Evolutionary conservation across 2,888 invertebrate genomes (phyloP).

Genomic region (Drosophila phalerata): DNA sequence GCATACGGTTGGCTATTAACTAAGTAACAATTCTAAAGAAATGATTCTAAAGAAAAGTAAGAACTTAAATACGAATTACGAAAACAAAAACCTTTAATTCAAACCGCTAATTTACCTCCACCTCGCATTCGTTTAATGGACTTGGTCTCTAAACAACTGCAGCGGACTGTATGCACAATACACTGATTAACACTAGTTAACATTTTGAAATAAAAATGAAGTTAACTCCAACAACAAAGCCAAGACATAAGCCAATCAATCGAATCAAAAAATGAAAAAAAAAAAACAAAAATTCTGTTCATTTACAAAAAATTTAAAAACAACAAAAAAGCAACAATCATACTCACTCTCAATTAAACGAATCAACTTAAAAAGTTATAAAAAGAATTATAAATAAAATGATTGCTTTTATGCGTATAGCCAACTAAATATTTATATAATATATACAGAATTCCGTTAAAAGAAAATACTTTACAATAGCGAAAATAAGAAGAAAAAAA

Average conservation of each 20-base stretch:
- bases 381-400: slow-evolving; percentile 25
- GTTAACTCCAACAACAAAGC: slow-evolving; percentile 15
- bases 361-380: slow-evolving; percentile 75
- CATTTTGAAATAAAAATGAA: slow-evolving; percentile 1
- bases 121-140: slow-evolving; percentile 38
- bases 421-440: slow-evolving; percentile 41
- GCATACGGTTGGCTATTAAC: slow-evolving; percentile 3
- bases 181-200: slow-evolving; percentile 13
- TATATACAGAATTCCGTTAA: slow-evolving; percentile 40
- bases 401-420: slow-evolving; percentile 35
- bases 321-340: neutral
- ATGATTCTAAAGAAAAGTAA: slow-evolving; percentile 12
- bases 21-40: slow-evolving; percentile 7
- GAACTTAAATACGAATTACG: neutral
- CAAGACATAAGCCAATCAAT: slow-evolving; percentile 24
- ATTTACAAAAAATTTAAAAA: neutral
- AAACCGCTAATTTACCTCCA: slow-evolving; percentile 62
- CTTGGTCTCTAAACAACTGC: slow-evolving; percentile 2
- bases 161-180: slow-evolving; percentile 42
- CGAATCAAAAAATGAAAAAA: slow-evolving; percentile 1
- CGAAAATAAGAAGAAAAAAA: slow-evolving; percentile 4
- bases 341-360: slow-evolving; percentile 63
- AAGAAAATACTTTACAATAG: slow-evolving; percentile 35
- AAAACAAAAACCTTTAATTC: slow-evolving; percentile 5
- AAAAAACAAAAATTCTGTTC: neutral